Evolutionary conservation across 2,888 invertebrate species (phyloP).

Genomic region (Patella pellucida): DNA sequence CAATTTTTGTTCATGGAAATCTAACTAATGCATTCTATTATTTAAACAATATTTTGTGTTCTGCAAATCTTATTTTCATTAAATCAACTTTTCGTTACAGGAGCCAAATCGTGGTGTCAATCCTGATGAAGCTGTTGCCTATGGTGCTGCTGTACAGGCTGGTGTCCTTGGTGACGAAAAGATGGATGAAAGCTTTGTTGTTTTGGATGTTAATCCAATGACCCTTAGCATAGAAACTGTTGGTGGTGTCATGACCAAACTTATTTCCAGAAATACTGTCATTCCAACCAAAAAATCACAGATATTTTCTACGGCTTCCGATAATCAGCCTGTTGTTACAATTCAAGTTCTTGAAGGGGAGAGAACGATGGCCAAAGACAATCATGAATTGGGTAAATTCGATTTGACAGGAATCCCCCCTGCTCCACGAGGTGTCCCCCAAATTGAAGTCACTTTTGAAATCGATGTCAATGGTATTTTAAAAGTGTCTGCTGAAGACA

Average conservation of each 20-base stretch:
- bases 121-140: conserved; percentile 99
- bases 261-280: conserved; percentile 96
- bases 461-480: conserved; percentile 74
- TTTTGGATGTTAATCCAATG: conserved; percentile 95
- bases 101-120: conserved; percentile 98
- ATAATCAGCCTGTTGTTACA: conserved; percentile 98
- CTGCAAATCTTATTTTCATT: neutral
- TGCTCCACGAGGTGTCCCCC: conserved; percentile 73
- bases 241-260: conserved; percentile 99
- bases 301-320: conserved; percentile 98
- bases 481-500: conserved; percentile 92
- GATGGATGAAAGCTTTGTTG: conserved; percentile 78
- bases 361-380: conserved; percentile 99
- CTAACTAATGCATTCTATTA: neutral
- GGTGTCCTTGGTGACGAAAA: conserved; percentile 98
- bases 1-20: no score
- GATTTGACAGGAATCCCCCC: conserved; percentile 97
- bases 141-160: conserved; percentile 99
- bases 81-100: conserved; percentile 71
- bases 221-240: conserved; percentile 99
- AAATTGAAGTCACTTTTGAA: conserved; percentile 73
- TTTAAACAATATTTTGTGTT: neutral
- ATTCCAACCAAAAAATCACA: conserved; percentile 99
- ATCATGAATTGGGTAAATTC: conserved; percentile 97
- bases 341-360: conserved; percentile 95